A percentile compares a stretch with the other conserved stretches of the same genome.
Evolutionary conservation across 2,113 vertebrate genomes (phyloP).

Genomic region (Uria aalge): DNA sequence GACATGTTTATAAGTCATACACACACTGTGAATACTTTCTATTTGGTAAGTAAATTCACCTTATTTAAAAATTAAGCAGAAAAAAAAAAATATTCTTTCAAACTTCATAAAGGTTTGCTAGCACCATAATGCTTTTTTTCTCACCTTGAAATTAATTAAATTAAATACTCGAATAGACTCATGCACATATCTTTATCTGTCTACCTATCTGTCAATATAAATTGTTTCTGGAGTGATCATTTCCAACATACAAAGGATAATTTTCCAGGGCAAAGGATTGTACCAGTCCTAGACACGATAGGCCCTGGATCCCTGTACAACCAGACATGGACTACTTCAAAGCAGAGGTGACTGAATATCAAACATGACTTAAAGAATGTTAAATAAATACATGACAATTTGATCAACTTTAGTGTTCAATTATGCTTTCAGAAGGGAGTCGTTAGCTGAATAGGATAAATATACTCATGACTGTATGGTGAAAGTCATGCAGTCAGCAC

Average conservation of each 20-base stretch:
- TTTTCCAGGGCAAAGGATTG: background rate
- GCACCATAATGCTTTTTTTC: background rate
- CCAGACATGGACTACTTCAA: background rate
- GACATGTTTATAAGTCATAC: background rate
- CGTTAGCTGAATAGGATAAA: background rate
- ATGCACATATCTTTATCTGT: background rate
- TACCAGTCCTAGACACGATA: background rate
- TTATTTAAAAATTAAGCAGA: background rate
- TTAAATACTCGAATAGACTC: background rate
- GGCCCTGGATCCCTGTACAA: background rate
- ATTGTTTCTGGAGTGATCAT: background rate
- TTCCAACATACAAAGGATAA: background rate
- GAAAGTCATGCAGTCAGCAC: background rate
- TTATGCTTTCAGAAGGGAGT: background rate
- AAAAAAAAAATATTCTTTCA: background rate
- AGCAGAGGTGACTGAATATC: background rate
- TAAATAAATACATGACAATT: background rate
- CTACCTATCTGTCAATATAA: background rate
- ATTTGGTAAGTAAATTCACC: constrained; percentile 10
- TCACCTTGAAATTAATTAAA: background rate
- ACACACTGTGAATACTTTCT: background rate
- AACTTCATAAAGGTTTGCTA: background rate
- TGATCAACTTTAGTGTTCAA: background rate
- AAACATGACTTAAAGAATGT: background rate
- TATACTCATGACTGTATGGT: background rate